Percentiles rank a stretch among this genome's conserved stretches.
Evolutionary conservation across 2,888 invertebrate species (phyloP).

Genomic region (Drosophila villosipedis): DNA sequence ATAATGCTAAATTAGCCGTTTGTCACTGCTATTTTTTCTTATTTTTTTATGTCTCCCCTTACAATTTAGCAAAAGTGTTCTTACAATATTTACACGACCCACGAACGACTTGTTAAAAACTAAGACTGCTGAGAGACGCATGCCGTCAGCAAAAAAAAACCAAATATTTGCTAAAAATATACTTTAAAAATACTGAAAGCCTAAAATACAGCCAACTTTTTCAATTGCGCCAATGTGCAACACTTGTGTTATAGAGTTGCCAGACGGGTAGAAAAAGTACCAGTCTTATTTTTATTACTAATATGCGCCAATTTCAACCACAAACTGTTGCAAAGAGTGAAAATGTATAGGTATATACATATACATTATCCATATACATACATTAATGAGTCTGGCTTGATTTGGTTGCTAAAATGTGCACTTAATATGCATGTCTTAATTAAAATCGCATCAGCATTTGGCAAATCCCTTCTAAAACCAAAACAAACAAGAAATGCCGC

Average conservation of each 20-base stretch:
- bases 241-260: conserved; percentile 24
- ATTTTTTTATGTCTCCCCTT: conserved; percentile 6
- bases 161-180: conserved; percentile 9
- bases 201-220: conserved; percentile 3
- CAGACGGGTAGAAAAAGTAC: conserved; percentile 26
- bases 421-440: conserved; percentile 38
- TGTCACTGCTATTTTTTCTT: conserved; percentile 20
- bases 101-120: conserved; percentile 68
- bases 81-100: conserved; percentile 67
- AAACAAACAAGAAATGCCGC: conserved; percentile 69
- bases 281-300: not conserved
- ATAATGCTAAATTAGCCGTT: conserved; percentile 14
- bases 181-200: conserved; percentile 39
- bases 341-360: not conserved
- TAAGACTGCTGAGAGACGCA: conserved; percentile 21
- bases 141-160: conserved; percentile 24
- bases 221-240: not conserved
- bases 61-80: conserved; percentile 36
- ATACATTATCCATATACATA: not conserved
- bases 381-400: not conserved
- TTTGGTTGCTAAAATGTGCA: not conserved
- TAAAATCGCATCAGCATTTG: conserved; percentile 62
- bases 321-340: not conserved
- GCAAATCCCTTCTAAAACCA: conserved; percentile 43
- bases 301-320: not conserved